Conservation (phyloP, 1,140 invertebrate genomes). For the Polypedilum pembai region DNA sequence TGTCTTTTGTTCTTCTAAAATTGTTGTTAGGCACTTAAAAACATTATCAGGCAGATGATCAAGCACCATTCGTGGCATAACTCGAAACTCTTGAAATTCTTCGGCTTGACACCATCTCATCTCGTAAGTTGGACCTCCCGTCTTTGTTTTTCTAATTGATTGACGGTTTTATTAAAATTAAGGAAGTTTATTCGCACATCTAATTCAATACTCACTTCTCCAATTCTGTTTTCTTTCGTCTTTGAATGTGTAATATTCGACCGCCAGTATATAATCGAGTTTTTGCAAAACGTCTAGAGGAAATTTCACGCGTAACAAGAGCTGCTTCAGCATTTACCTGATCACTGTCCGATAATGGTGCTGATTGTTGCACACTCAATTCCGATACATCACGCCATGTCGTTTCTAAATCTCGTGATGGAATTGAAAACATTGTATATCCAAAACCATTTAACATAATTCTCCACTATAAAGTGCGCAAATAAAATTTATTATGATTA, state of each 20-base stretch:
- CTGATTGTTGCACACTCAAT: conserved; percentile 39
- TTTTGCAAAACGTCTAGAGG: conserved; percentile 58
- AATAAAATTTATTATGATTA: neutral
- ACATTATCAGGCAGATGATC: conserved; percentile 68
- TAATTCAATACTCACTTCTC: conserved; percentile 48
- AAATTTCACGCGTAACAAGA: conserved; percentile 56
- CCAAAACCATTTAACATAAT: conserved; percentile 69
- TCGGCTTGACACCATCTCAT: conserved; percentile 68
- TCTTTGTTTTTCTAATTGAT: conserved; percentile 50
- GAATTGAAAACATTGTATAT: conserved; percentile 65
- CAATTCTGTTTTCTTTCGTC: conserved; percentile 56
- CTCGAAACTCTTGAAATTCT: conserved; percentile 64
- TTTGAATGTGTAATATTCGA: conserved; percentile 62
- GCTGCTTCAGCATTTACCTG: conserved; percentile 49
- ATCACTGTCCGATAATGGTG: conserved; percentile 40
- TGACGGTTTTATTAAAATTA: neutral
- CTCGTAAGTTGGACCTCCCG: conserved; percentile 54
- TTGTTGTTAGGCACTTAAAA: conserved; percentile 54
- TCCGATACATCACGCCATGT: conserved; percentile 59
- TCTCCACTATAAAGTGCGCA: conserved; percentile 54
- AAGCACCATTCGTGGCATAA: conserved; percentile 68
- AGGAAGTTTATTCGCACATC: too few relatives aligned
- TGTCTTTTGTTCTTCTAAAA: conserved; percentile 46
- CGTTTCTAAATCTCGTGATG: conserved; percentile 59
- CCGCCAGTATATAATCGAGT: conserved; percentile 61